Conservation (phyloP, 2,113 vertebrate genomes). For the Epinephelus moara region DNA sequence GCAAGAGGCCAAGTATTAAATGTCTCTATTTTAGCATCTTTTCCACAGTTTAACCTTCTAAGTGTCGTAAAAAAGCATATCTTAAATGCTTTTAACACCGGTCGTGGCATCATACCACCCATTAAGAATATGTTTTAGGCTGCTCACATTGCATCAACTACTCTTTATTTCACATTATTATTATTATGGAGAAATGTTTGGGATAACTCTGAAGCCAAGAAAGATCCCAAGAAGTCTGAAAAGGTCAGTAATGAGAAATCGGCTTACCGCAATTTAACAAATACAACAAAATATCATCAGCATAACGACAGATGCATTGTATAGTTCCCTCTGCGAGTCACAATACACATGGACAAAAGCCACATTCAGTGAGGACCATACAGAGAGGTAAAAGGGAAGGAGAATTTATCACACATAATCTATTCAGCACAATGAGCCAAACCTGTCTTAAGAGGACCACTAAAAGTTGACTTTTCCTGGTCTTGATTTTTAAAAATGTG, state of each 20-base stretch:
- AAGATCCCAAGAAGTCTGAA: not conserved
- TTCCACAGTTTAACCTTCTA: not conserved
- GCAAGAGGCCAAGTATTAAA: not conserved
- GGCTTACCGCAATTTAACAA: not conserved
- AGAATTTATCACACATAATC: not conserved
- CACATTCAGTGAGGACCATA: not conserved
- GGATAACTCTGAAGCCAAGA: not conserved
- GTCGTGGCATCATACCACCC: not conserved
- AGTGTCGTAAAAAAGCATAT: not conserved
- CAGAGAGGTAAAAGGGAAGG: not conserved
- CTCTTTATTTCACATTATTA: not conserved
- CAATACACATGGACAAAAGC: not conserved
- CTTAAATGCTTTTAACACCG: not conserved
- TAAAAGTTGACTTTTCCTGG: not conserved
- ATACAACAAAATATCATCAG: conserved; percentile 21
- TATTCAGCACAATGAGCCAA: not conserved
- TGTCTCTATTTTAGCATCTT: conserved; percentile 5
- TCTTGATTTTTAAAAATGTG: too few relatives aligned
- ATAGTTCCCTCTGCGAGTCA: not conserved
- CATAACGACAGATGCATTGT: not conserved
- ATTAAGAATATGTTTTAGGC: not conserved
- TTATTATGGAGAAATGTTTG: not conserved
- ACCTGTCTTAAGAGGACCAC: not conserved
- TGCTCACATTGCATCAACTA: not conserved
- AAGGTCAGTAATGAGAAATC: not conserved